phyloP scores from a whole-genome alignment of 2,797 vertebrate genomes.

The Xiphophorus birchmanni region DNA sequence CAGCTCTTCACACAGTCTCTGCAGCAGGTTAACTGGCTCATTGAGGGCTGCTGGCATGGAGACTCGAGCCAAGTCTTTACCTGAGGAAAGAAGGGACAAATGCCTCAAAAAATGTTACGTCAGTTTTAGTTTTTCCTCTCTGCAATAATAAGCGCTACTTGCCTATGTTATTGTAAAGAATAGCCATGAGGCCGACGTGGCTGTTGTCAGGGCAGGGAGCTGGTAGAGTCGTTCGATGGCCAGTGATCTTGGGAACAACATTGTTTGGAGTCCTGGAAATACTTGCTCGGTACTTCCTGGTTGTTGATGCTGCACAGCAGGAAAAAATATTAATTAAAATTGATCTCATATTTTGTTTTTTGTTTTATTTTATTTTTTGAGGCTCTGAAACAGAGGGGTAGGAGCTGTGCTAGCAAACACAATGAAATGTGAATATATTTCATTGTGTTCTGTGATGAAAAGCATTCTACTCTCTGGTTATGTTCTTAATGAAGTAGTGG shows the following conservation, averaged over 20 bases:
- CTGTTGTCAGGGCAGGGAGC: conserved; percentile 84
- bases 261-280: conserved; percentile 67
- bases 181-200: conserved; percentile 90
- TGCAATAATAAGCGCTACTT: conserved; percentile 32
- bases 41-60: conserved; percentile 91
- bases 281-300: conserved; percentile 78
- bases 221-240: conserved; percentile 79
- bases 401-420: neutral
- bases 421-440: neutral
- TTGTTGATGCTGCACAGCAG: conserved; percentile 67
- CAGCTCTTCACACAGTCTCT: conserved; percentile 91
- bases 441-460: neutral
- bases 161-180: conserved; percentile 92
- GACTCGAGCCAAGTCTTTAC: conserved; percentile 91
- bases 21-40: conserved; percentile 85
- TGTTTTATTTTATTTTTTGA: neutral
- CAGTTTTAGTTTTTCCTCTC: neutral
- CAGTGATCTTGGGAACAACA: conserved; percentile 59
- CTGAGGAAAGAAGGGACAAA: conserved; percentile 37
- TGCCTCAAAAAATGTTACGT: accelerated
- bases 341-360: neutral
- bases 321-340: neutral
- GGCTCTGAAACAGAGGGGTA: neutral
- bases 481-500: neutral
- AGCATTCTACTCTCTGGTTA: neutral